Conservation (phyloP, 1,140 invertebrate genomes). For the Sarcophaga peregrina region DNA sequence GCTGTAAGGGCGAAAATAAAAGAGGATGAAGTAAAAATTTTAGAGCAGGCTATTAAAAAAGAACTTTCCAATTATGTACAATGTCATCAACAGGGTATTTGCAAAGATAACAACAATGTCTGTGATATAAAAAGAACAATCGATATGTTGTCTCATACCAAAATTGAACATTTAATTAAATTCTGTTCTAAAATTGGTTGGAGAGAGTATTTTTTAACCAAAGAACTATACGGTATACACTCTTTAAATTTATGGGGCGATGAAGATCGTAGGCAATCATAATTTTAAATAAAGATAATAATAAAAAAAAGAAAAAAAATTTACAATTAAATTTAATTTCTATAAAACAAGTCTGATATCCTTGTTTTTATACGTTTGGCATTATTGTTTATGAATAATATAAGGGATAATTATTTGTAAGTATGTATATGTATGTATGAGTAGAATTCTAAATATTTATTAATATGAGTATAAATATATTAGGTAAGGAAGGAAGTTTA, state of each 20-base stretch:
- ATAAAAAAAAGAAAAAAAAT: not conserved
- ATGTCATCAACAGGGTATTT: conserved; percentile 26
- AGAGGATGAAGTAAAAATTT: conserved; percentile 67
- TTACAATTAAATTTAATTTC: no score
- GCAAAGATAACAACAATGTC: conserved; percentile 11
- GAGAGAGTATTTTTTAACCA: conserved; percentile 52
- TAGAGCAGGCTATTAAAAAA: conserved; percentile 49
- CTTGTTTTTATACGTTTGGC: no score
- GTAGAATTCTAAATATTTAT: no score
- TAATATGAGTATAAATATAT: no score
- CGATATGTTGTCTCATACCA: not conserved
- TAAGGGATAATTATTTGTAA: no score
- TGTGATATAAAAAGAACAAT: not conserved
- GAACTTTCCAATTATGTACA: conserved; percentile 48
- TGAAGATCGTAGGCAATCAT: conserved; percentile 30
- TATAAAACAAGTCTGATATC: no score
- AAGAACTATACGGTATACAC: conserved; percentile 46
- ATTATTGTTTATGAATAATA: no score
- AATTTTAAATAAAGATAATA: not conserved
- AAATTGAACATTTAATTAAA: conserved; percentile 49
- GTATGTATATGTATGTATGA: no score
- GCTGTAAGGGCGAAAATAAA: conserved; percentile 51
- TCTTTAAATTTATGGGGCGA: conserved; percentile 30
- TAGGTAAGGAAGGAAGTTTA: no score
- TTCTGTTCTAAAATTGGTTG: conserved; percentile 51